These are phyloP conservation scores for Junco hyemalis DNA, from an alignment of 2,113 vertebrate species.

Conservation along the genomic window DNA sequence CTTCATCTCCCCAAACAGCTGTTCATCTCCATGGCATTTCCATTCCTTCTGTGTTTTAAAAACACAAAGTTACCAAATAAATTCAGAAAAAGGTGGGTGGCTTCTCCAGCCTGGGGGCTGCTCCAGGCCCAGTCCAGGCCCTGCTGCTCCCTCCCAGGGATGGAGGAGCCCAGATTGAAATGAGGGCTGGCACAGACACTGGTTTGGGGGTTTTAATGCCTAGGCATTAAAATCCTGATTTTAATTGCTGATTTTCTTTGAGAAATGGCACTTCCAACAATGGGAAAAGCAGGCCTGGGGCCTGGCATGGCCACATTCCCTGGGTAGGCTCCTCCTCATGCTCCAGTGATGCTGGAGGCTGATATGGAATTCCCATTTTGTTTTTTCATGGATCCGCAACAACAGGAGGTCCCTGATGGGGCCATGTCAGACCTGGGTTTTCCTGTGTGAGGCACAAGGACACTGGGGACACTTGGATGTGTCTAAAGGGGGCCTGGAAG, in stretches of 20 bases:
- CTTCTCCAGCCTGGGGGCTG: background rate
- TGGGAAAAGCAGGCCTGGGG: fast-evolving
- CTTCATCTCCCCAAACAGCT: background rate
- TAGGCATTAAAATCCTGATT: no score
- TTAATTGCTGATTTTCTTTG: background rate
- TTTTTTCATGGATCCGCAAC: background rate
- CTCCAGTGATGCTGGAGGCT: background rate
- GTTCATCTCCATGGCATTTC: background rate
- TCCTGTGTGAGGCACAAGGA: fast-evolving
- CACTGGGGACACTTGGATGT: background rate
- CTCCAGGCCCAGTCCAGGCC: background rate
- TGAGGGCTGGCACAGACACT: fast-evolving
- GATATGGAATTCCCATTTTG: fast-evolving
- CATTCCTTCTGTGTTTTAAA: background rate
- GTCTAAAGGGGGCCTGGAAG: background rate
- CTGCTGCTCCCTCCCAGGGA: background rate
- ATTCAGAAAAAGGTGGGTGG: background rate
- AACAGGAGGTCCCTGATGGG: fast-evolving
- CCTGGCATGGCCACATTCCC: background rate
- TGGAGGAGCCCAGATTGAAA: background rate
- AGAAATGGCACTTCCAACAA: background rate
- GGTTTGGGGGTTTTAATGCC: background rate
- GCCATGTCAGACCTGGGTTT: fast-evolving
- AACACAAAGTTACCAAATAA: background rate
- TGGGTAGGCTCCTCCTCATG: background rate